Conservation (phyloP, 2,888 invertebrate species). For the Chrysotoxum bicinctum region DNA sequence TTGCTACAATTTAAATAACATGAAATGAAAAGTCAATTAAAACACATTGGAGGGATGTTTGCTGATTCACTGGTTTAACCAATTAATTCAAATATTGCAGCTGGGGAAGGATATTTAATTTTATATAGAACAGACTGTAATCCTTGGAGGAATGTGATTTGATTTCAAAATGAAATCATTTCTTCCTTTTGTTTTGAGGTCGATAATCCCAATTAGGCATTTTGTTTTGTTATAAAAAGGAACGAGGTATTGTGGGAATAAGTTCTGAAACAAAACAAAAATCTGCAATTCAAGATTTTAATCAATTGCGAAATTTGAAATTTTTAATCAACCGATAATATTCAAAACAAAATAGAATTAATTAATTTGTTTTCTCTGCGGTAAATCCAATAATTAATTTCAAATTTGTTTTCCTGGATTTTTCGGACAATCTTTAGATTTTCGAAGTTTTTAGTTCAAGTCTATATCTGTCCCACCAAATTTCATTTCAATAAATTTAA, state of each 20-base stretch:
- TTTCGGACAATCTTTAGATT: too few relatives aligned
- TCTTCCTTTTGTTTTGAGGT: background rate
- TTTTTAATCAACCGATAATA: background rate
- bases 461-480: too few relatives aligned
- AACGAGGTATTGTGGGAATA: background rate
- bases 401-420: too few relatives aligned
- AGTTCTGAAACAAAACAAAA: background rate
- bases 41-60: background rate
- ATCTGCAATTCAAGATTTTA: background rate
- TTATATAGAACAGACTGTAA: background rate
- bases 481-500: too few relatives aligned
- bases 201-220: background rate
- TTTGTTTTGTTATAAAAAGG: background rate
- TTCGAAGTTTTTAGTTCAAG: too few relatives aligned
- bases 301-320: background rate
- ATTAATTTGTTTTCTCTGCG: too few relatives aligned
- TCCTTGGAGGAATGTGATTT: background rate
- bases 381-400: too few relatives aligned
- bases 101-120: background rate
- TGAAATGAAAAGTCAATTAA: constrained; percentile 2
- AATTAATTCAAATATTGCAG: background rate
- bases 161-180: background rate
- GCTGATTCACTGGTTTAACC: background rate
- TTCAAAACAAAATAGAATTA: background rate
- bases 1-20: background rate